Base-by-base conservation (phyloP, 2,113 vertebrate genomes). In the Stercorarius parasiticus region DNA sequence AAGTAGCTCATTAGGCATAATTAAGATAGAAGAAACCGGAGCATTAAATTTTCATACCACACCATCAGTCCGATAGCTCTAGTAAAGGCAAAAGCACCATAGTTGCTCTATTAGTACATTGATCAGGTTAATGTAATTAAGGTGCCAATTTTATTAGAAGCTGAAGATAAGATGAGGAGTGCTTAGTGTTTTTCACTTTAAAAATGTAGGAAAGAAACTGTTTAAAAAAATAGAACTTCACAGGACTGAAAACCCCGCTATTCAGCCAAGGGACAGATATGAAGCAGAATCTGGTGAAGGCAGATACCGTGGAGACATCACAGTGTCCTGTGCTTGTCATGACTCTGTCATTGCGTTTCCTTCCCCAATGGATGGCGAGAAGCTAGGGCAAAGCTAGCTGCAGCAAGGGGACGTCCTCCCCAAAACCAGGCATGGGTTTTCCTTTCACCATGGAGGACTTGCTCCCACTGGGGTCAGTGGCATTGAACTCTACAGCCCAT, bases 1-100 rank as follows among this genome's bases (percentile, higher is more conserved):
- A 98, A 97, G 73, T 85, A 93, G 90, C 93, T 97, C 96, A 96
- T 97, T 97, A 97, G 58, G 61, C 70, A 92, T 94, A 95, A 98
- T 97, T 98, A 97, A 97, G 88, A 93, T 56, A 66, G 5, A 95
- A 86, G 85, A 96, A 90, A 55, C 23, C 40, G 30, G 50, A 88
- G n/a, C 94, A 95, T 95, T 97, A 96, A 91, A 91, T 87, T 96
- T 96, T 95, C 82, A 69, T 81, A 84, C 12, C 36, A 72, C 70
- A 19, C 71, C 65, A 15, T 69, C 90, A 93, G 53, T 26, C 36
- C 30, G 3, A 80, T 66, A 80, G 53, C 76, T 96, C 80, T 11
- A 42, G 38, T 30, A 76, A 78, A 93, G 55, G 86, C 36, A 81
- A 90, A 92, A 79, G 77, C 74, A 86, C 22, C 59, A 50, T 30